Evolutionary conservation across 2,113 vertebrate species (phyloP).

Genomic region (Hipposideros armiger): DNA sequence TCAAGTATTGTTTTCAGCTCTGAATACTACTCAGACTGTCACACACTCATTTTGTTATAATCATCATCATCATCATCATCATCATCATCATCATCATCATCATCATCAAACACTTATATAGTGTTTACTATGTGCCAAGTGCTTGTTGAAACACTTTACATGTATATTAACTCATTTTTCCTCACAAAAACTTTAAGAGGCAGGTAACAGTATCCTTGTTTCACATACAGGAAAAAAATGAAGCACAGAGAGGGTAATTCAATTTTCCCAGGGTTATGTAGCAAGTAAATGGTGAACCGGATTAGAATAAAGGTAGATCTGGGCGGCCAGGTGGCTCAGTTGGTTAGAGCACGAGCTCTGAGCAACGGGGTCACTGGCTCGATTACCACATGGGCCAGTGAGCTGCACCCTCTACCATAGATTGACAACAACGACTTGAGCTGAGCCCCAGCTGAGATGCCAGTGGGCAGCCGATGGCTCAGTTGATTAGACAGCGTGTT

Average conservation of each 20-base stretch:
- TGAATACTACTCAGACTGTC: neutral
- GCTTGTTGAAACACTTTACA: neutral
- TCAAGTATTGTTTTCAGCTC: neutral
- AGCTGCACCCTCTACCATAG: too few species aligned
- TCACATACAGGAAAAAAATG: neutral
- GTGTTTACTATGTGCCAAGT: neutral
- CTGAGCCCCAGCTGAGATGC: too few species aligned
- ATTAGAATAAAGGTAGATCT: neutral
- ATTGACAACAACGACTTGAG: too few species aligned
- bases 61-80: neutral
- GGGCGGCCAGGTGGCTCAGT: too few species aligned
- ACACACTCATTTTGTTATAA: neutral
- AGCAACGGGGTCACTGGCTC: too few species aligned
- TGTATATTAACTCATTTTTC: conserved; percentile 1
- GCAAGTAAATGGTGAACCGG: neutral
- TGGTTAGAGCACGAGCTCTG: too few species aligned
- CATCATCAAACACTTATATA: neutral
- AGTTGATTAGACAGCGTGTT: too few species aligned
- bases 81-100: neutral
- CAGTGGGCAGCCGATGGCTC: too few species aligned
- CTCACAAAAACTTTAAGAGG: neutral
- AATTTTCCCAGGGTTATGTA: neutral
- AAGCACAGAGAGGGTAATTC: neutral
- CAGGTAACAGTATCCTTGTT: neutral
- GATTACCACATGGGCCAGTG: too few species aligned